A percentile compares a stretch with the other conserved stretches of the same genome.
Evolutionary conservation across 2,113 vertebrate genomes (phyloP).

Genomic region (human (Homo sapiens)): DNA sequence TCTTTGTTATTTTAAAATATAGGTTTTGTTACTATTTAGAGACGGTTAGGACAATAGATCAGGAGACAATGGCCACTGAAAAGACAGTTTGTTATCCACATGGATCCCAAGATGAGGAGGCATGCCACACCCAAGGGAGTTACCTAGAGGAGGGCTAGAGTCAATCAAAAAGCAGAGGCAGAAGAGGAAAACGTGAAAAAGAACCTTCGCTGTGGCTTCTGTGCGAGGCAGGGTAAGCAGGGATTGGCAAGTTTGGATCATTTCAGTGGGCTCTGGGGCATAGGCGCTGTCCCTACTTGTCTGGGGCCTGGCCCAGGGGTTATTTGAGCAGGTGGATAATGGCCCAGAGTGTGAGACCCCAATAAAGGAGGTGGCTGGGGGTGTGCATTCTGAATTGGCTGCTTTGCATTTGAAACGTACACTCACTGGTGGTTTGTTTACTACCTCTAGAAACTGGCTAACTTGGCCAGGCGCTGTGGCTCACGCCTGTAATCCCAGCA

Average conservation of each 20-base stretch:
- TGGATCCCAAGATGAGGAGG: not conserved
- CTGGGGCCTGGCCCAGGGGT: not conserved
- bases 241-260: not conserved
- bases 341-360: too few relatives aligned
- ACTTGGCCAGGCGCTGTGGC: fast-evolving
- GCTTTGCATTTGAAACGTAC: not conserved
- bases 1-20: not conserved
- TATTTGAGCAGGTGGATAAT: not conserved
- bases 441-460: not conserved
- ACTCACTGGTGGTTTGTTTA: not conserved
- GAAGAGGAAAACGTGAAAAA: not conserved
- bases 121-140: not conserved
- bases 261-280: not conserved
- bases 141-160: not conserved
- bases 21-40: not conserved
- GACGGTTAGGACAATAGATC: not conserved
- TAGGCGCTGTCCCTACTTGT: fast-evolving
- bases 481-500: too few relatives aligned
- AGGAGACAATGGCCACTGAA: not conserved
- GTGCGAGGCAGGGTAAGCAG: not conserved
- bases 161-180: not conserved
- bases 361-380: not conserved
- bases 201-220: not conserved
- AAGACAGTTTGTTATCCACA: not conserved
- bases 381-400: not conserved